These are phyloP conservation scores for Geodia barretti DNA, from an alignment of 37 sponge, comb jelly and placozoan species.

Conservation along the genomic window DNA sequence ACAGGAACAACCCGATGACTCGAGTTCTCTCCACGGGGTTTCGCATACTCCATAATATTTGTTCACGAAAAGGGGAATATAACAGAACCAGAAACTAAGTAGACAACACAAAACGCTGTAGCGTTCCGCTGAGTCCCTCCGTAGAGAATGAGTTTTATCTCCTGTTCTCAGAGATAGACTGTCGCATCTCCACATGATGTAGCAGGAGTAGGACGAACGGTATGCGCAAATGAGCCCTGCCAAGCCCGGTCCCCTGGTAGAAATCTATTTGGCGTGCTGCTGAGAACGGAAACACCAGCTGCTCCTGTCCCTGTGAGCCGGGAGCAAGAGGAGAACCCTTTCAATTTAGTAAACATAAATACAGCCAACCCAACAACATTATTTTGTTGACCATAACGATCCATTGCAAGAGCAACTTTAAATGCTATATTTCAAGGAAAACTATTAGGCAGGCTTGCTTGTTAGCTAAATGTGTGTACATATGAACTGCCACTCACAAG, in stretches of 20 bases:
- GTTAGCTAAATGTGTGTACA: neutral
- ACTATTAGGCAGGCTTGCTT: too few relatives aligned
- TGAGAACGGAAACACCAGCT: slow-evolving; percentile 27
- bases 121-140: slow-evolving; percentile 5
- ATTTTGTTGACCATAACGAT: neutral
- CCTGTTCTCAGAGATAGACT: slow-evolving; percentile 58
- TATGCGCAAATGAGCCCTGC: slow-evolving; percentile 43
- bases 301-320: slow-evolving; percentile 35
- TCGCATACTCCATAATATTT: neutral
- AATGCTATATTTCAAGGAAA: too few relatives aligned
- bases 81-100: too few relatives aligned
- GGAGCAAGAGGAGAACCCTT: neutral
- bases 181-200: slow-evolving; percentile 52
- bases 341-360: neutral
- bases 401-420: too few relatives aligned
- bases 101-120: slow-evolving; percentile 71
- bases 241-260: slow-evolving; percentile 61
- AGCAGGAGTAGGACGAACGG: slow-evolving; percentile 40
- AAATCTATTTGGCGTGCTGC: neutral
- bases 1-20: slow-evolving; percentile 3
- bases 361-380: neutral
- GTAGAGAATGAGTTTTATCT: slow-evolving; percentile 39
- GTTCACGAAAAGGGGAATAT: slow-evolving; percentile 53
- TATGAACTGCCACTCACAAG: slow-evolving; percentile 33
- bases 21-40: slow-evolving; percentile 25